Percentiles rank a stretch among this genome's conserved stretches.
Conservation (phyloP, 2,113 vertebrate genomes). For the Dipodomys stephensi region DNA sequence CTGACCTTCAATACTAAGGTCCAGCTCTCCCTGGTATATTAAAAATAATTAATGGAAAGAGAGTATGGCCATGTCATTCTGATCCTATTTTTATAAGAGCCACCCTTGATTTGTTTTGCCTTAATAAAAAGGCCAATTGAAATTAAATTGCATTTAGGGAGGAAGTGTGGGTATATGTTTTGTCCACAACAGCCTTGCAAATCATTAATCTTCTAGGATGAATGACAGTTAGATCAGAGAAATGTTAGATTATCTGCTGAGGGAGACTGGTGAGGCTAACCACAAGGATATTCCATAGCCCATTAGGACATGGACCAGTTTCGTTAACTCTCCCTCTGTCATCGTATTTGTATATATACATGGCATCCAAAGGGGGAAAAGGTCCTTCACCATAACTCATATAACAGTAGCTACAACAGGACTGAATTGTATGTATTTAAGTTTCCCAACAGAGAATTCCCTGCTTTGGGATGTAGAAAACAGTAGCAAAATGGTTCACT, state of each 20-base stretch:
- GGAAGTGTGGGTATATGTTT: neutral
- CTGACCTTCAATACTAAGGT: neutral
- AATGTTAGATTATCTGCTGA: conserved; percentile 12
- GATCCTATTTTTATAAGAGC: conserved; percentile 30
- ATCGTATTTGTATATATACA: conserved; percentile 19
- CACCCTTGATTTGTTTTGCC: conserved; percentile 22
- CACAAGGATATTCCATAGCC: conserved; percentile 28
- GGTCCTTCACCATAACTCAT: conserved; percentile 31
- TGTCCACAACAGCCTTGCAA: conserved; percentile 26
- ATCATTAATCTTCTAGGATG: conserved; percentile 28
- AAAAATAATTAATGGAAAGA: conserved; percentile 59
- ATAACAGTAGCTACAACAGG: conserved; percentile 53
- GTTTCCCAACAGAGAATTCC: conserved; percentile 33
- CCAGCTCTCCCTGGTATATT: conserved; percentile 37
- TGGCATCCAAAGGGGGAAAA: conserved; percentile 4
- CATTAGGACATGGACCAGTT: conserved; percentile 54
- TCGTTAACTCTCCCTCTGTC: conserved; percentile 22
- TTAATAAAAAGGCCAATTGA: conserved; percentile 57
- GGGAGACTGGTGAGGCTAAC: conserved; percentile 2
- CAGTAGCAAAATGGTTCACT: conserved; percentile 95
- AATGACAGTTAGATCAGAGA: conserved; percentile 34
- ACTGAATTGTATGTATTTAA: conserved; percentile 55
- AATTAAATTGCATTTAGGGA: conserved; percentile 13
- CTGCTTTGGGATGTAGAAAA: conserved; percentile 60
- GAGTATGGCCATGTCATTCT: neutral